Base-by-base conservation (phyloP, 30 jellyfish, hydroid and myxozoan genomes). In the Catostylus mosaicus region DNA sequence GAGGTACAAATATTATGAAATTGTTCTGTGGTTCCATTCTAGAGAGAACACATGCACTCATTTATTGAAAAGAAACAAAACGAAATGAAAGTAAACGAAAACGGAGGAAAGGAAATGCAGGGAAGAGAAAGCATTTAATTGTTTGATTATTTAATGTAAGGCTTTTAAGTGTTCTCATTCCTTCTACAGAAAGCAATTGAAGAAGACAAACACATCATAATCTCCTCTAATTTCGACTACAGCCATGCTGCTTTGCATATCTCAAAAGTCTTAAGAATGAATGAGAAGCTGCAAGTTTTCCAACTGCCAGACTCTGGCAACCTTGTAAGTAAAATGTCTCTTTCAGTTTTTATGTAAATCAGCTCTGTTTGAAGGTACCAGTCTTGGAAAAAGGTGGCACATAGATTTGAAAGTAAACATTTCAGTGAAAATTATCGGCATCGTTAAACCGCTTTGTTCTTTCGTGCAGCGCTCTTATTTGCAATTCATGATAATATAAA, bases 221-320 rank as follows among this genome's bases (percentile, higher is more conserved):
- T 48, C 1, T 43, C 80, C 16, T 4, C 85, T 1, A 12, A 61
- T 7, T 57, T 52, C 52, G 85, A 29, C 59, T 74, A 74, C 37
- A 2, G 59, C 63, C 85, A 31, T 51, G 52, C 43, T 74, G 85
- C 73, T 22, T 51, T 74, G 75, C 85, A 74, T 43, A 52, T 74
- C 33, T 54, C 52, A 12, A 74, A 57, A 30, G 32, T 74, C 26
- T 29, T 7, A 33, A 74, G 38, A 27, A 74, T 74, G 85, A 74
- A 74, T 74, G 56, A 47, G 33, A 30, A 60, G 24, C 73, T 74
- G 11, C 73, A 52, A 36, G 12, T 12, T 12, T 34, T 46, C 16
- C 80, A 34, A 43, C 1, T 68, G 16, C 43, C 62, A 68, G 36
- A 27, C 22, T 35, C 38, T 23, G 22, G 3, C 37, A 68, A 23